Percentiles rank a stretch among this genome's conserved stretches.
Evolutionary conservation across 2,797 vertebrate species (phyloP).

Genomic region (Phalanger gymnotis): DNA sequence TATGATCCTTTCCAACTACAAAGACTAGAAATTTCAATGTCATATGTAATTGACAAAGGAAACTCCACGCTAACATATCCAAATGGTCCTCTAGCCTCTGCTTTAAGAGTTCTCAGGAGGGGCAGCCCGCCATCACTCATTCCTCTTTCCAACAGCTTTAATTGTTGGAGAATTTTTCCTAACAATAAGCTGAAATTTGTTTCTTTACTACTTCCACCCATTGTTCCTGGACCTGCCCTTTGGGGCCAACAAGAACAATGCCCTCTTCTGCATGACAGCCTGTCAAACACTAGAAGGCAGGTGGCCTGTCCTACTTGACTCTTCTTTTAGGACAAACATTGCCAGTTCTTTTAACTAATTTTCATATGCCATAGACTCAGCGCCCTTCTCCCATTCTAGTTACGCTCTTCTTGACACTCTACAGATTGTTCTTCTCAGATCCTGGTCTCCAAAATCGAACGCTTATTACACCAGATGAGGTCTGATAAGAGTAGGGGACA

Average conservation of each 20-base stretch:
- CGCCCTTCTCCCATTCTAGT: background rate
- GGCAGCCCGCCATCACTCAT: background rate
- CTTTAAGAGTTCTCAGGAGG: background rate
- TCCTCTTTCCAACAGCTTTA: background rate
- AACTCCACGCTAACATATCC: background rate
- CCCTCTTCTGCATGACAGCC: background rate
- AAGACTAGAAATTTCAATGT: background rate
- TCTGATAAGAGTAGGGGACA: background rate
- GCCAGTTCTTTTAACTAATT: background rate
- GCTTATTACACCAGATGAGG: background rate
- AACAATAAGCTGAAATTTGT: background rate
- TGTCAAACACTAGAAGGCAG: background rate
- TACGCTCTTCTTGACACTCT: background rate
- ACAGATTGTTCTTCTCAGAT: background rate
- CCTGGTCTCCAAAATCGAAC: background rate
- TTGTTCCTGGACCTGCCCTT: background rate
- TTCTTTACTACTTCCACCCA: background rate
- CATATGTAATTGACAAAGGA: background rate
- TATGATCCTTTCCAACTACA: background rate
- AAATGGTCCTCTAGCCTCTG: background rate
- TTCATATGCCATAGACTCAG: background rate
- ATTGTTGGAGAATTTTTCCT: background rate
- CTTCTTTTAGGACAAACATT: background rate
- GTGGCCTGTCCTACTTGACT: background rate
- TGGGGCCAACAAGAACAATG: background rate